Percentiles rank a stretch among this genome's conserved stretches.
phyloP scores from a whole-genome alignment of 2,888 invertebrate genomes.

The Sycophila texana region DNA sequence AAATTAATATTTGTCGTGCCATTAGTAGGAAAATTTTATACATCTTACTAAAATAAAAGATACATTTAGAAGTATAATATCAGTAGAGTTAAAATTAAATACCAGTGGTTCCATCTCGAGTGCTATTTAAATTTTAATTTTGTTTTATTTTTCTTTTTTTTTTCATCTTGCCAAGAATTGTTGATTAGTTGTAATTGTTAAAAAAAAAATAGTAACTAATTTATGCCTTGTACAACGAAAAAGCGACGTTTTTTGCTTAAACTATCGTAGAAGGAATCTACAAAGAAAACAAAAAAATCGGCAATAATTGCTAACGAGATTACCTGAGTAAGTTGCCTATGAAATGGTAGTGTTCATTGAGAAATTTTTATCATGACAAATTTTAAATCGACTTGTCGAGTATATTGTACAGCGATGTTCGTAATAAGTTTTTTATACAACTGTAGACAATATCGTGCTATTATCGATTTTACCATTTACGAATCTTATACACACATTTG shows the following conservation, averaged over 20 bases:
- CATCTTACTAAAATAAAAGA: slow-evolving; percentile 15
- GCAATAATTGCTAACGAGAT: slow-evolving; percentile 24
- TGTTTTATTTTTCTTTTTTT: slow-evolving; percentile 18
- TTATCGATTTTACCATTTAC: slow-evolving; percentile 8
- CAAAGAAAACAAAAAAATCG: background rate
- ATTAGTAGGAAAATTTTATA: slow-evolving; percentile 11
- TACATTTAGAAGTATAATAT: slow-evolving; percentile 4
- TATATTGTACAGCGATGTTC: slow-evolving; percentile 37
- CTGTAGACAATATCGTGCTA: slow-evolving; percentile 11
- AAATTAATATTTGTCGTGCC: slow-evolving; percentile 20
- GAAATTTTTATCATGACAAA: background rate
- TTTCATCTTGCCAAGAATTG: slow-evolving; percentile 40
- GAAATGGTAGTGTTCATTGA: background rate
- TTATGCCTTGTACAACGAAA: slow-evolving; percentile 24
- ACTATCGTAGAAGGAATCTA: background rate
- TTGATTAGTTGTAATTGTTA: slow-evolving; percentile 49
- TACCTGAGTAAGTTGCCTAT: background rate
- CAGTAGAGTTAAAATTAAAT: background rate
- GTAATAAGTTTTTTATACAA: slow-evolving; percentile 29
- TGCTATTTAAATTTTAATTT: slow-evolving; percentile 30
- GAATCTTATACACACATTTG: slow-evolving; percentile 29
- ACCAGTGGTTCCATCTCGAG: background rate
- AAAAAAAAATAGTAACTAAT: slow-evolving; percentile 15
- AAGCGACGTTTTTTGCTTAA: background rate
- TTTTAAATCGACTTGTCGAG: background rate